phyloP scores from a whole-genome alignment of 1,140 invertebrate species.

The Hetaerina americana region DNA sequence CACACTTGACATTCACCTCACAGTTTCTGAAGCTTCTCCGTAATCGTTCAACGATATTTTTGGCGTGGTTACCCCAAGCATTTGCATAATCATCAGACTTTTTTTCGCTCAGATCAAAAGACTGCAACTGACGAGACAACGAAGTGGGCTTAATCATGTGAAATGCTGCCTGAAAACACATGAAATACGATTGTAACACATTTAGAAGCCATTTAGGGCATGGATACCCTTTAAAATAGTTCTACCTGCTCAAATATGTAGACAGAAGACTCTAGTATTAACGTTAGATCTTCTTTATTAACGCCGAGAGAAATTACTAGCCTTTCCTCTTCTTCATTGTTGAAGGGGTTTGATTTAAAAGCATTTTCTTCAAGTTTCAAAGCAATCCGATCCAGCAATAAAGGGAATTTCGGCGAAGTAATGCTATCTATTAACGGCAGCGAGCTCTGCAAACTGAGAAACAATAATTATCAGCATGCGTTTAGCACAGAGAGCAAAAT shows the following conservation, averaged over 20 bases:
- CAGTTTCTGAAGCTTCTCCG: background rate
- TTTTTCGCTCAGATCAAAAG: background rate
- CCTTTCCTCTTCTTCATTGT: constrained; percentile 26
- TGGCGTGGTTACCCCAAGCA: background rate
- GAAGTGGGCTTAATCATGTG: background rate
- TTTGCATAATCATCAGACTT: background rate
- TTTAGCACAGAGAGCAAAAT: too few relatives aligned
- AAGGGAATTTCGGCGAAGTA: constrained; percentile 28
- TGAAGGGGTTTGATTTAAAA: constrained; percentile 21
- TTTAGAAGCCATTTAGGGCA: background rate
- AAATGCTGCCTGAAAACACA: background rate
- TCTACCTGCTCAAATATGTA: background rate
- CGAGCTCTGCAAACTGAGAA: background rate
- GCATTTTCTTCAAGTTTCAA: constrained; percentile 19
- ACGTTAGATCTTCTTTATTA: constrained; percentile 21
- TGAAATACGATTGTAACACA: background rate
- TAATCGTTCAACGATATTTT: background rate
- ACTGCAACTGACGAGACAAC: background rate
- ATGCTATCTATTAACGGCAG: background rate
- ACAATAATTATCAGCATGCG: too few relatives aligned
- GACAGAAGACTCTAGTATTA: constrained; percentile 20
- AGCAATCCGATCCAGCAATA: constrained; percentile 26
- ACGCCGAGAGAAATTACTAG: constrained; percentile 25
- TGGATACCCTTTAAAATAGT: background rate
- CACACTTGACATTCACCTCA: background rate